Base-by-base conservation (phyloP, 2,888 invertebrate species). In the Lingula anatina region DNA sequence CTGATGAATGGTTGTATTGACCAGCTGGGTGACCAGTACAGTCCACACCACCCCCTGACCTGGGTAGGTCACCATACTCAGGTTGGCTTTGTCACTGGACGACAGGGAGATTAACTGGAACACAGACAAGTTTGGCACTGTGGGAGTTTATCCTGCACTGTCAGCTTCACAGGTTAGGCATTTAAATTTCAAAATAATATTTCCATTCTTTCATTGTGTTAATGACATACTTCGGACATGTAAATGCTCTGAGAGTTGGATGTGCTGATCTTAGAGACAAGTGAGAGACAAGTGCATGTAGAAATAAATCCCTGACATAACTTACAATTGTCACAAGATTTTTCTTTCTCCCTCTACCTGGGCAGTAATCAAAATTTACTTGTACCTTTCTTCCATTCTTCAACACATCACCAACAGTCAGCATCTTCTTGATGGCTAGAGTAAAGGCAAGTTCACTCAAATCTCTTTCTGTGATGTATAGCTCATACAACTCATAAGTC, bases 401-500 rank as follows among this genome's bases (percentile, higher is more conserved):
- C 5, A 26, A 21, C 5, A 65, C 45, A 36, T 51, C 43, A 1
- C 52, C 53, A 27, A 51, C 78, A 0, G 83, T 84, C 60, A 85
- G 75, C 85, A 88, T 85, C 25, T 74, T 80, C 53, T 68, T 70
- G 1, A 89, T 79, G 2, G 80, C 81, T 24, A 76, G 66, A 71
- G 87, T 87, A 70, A 86, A 88, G 5, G 54, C 28, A 25, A 81
- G 78, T 2, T 75, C 61, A 35, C 78, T 77, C 50, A 80, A 83
- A 62, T 84, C 82, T 49, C 79, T 77, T 62, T 83, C 83, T 0
- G 81, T 74, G 46, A 87, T 69, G 64, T 83, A 86, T 68, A 84
- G 74, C 53, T 84, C 83, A 67, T 85, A 88, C 62, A 85, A 79
- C 2, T 80, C 76, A 55, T 83, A 80, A 23, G 73, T 61, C 9